Percentiles rank a stretch among this genome's conserved stretches.
Conservation (phyloP, 2,113 vertebrate species). For the Scomber japonicus region DNA sequence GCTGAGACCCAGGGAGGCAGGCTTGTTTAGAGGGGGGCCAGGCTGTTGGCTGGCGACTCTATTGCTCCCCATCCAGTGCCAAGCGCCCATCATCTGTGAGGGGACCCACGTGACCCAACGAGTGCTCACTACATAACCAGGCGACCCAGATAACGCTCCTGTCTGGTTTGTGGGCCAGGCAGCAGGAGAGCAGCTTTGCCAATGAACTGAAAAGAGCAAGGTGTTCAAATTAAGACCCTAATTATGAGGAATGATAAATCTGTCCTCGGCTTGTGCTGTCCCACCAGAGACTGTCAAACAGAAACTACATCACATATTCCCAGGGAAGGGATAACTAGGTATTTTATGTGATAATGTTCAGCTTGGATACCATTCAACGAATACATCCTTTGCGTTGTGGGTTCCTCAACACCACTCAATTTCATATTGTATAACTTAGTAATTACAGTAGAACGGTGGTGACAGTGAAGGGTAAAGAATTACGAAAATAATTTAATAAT, state of each 20-base stretch:
- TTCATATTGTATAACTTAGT: neutral
- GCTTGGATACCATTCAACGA: neutral
- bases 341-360: slow-evolving; percentile 33
- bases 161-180: slow-evolving; percentile 76
- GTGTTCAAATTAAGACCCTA: slow-evolving; percentile 77
- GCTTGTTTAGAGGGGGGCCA: slow-evolving; percentile 43
- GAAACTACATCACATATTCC: slow-evolving; percentile 30
- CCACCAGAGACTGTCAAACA: slow-evolving; percentile 36
- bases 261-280: slow-evolving; percentile 50
- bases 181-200: slow-evolving; percentile 73
- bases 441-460: slow-evolving; percentile 6
- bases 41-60: slow-evolving; percentile 20
- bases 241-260: slow-evolving; percentile 74
- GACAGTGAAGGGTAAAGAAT: slow-evolving; percentile 17
- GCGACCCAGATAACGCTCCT: slow-evolving; percentile 72
- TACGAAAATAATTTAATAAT: slow-evolving; percentile 29
- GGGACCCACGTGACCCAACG: slow-evolving; percentile 54
- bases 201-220: slow-evolving; percentile 75
- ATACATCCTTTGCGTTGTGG: neutral
- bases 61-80: slow-evolving; percentile 24
- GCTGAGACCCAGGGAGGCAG: slow-evolving; percentile 22
- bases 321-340: slow-evolving; percentile 1
- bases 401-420: neutral
- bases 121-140: slow-evolving; percentile 44
- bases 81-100: slow-evolving; percentile 49